Evolutionary conservation across 2,797 vertebrate genomes (phyloP), one percentile per base, ranked within the genome.

Genomic region (Tragelaphus oryx): DNA sequence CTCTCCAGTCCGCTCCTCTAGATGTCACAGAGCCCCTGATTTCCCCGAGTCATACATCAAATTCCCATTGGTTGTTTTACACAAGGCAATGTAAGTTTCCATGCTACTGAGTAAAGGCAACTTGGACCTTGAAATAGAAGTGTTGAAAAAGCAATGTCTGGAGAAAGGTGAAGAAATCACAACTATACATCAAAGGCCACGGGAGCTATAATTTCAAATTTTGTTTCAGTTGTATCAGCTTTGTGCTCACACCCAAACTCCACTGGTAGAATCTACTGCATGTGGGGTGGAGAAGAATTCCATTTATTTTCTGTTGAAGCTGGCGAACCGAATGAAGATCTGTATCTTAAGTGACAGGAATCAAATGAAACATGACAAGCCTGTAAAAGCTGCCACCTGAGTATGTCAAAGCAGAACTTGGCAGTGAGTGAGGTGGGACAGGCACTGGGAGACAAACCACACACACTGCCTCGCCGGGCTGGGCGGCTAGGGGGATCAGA

Each of bases 301-400:
- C 78, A 16, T 44, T 83, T 65, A 33, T 62, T 89, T 93, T 95
- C 80, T 96, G 95, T 94, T 89, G 93, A 93, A 60, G 87, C 79
- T 93, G 94, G 71, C 76, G 74, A 57, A 52, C 1, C 8, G n/a
- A 75, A 48, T 57, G n/a, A 89, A 95, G 97, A 93, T 90, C 62
- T 95, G 22, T 91, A 91, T 92, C 87, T 83, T 71, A 33, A 87
- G 93, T 93, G 96, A 96, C 92, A 92, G 94, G 93, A 86, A 82
- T 97, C 89, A 93, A 50, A 94, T 54, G 92, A 89, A 91, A 96
- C 89, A 88, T n/a, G 91, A 96, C 81, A 95, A 57, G 79, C 87
- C 84, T 91, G 84, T 95, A 79, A 65, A 54, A 48, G 60, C 88
- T 10, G 44, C 88, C 37, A 76, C 59, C 91, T 24, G 41, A 57